Conservation (phyloP, 2,797 vertebrate genomes). For the Acridotheres tristis region DNA sequence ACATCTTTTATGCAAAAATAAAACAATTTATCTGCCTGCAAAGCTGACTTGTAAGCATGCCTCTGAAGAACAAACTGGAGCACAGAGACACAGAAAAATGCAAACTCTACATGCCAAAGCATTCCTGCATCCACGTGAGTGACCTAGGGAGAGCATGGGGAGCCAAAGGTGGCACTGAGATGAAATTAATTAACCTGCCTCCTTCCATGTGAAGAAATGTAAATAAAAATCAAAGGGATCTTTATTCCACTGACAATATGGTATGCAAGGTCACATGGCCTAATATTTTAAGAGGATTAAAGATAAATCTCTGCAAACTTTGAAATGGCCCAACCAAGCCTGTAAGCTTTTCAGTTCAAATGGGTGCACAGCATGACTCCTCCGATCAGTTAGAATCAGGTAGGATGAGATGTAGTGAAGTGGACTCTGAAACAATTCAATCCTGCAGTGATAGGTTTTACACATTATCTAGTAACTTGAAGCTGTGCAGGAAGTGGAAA, state of each 20-base stretch:
- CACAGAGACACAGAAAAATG: conserved; percentile 5
- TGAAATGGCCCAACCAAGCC: conserved; percentile 71
- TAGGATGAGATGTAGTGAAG: not conserved
- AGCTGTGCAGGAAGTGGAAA: not conserved
- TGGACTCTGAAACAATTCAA: conserved; percentile 30
- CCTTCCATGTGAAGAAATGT: conserved; percentile 40
- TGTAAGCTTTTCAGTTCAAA: conserved; percentile 71
- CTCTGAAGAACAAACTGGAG: conserved; percentile 15
- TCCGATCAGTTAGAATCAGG: conserved; percentile 58
- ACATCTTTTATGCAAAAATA: conserved; percentile 52
- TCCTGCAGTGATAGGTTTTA: not conserved
- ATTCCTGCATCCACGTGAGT: conserved; percentile 21
- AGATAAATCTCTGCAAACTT: conserved; percentile 71
- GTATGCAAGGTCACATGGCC: conserved; percentile 68
- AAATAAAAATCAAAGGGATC: conserved; percentile 69
- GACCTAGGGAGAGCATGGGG: conserved; percentile 4
- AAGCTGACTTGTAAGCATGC: not conserved
- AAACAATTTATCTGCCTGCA: not conserved
- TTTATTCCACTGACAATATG: conserved; percentile 62
- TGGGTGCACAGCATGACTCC: conserved; percentile 56
- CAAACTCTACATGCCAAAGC: not conserved
- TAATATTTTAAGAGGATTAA: conserved; percentile 80
- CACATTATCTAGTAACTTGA: conserved; percentile 9
- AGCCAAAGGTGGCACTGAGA: conserved; percentile 16
- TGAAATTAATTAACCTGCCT: conserved; percentile 42